Conservation (phyloP, 2,797 vertebrate species). For the Coregonus suidteri region DNA sequence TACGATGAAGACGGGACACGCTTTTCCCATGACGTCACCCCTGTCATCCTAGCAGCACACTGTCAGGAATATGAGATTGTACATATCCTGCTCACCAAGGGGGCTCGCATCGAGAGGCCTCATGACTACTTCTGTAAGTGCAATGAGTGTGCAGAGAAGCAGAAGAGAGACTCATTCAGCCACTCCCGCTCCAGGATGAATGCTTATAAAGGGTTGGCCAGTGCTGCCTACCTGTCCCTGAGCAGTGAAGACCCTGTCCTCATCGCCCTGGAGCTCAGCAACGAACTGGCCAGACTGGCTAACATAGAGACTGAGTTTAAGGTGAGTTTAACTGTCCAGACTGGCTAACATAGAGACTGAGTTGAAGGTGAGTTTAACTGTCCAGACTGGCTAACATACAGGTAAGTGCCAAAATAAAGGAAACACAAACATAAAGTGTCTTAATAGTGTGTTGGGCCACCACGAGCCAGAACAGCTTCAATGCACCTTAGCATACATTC, state of each 20-base stretch:
- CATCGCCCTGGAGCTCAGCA: slow-evolving; percentile 93
- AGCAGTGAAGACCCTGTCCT: slow-evolving; percentile 95
- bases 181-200: slow-evolving; percentile 97
- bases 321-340: slow-evolving; percentile 69
- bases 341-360: background rate
- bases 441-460: too few relatives aligned
- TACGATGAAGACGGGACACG: slow-evolving; percentile 95
- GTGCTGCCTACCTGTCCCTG: slow-evolving; percentile 91
- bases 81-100: slow-evolving; percentile 91
- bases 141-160: slow-evolving; percentile 86
- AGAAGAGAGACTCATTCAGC: slow-evolving; percentile 91
- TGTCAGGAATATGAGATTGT: slow-evolving; percentile 98
- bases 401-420: too few relatives aligned
- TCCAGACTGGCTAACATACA: slow-evolving; percentile 77
- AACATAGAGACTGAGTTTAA: slow-evolving; percentile 99
- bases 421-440: too few relatives aligned
- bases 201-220: slow-evolving; percentile 94
- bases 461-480: too few relatives aligned
- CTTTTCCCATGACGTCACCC: slow-evolving; percentile 94
- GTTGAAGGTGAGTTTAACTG: slow-evolving; percentile 62
- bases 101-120: slow-evolving; percentile 90
- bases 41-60: slow-evolving; percentile 91
- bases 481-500: too few relatives aligned
- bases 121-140: slow-evolving; percentile 98
- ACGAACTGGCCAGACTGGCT: slow-evolving; percentile 91